Evolutionary conservation across 2,797 vertebrate genomes (phyloP), one percentile per base, ranked within the genome.

Genomic region (Etheostoma nigrum): DNA sequence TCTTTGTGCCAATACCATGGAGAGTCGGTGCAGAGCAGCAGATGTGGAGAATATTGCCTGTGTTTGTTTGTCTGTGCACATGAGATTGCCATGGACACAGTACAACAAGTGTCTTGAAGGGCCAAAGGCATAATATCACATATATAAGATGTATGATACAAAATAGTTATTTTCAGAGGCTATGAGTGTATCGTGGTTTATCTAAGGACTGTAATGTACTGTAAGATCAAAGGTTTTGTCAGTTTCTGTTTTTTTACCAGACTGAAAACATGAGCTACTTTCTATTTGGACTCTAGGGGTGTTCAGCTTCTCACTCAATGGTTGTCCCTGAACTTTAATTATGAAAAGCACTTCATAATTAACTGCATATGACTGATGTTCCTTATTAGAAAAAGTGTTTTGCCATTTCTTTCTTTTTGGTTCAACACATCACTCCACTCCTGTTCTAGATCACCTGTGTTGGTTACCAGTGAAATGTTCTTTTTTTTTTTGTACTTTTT

Each of bases 1-100:
- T 89, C 72, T 86, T 76, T 63, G 64, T 74, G 64, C 58, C 62
- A 36, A 16, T 71, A 73, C 60, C 54, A 67, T 44, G 33, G 15
- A 61, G 72, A 71, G 57, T 30, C 40, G n/a, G 59, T 59, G 62
- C 70, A 44, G 52, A 68, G 72, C 68, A 70, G 78, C 82, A 77
- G 73, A 74, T 84, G 82, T 78, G 73, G 44, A 3, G 55, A 19
- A 45, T 14, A 16, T 9, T 23, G 49, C 6, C 58, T 45, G 5
- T 40, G 66, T 51, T 53, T 71, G 52, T 79, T 72, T 52, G 53
- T 74, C 6, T 67, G 47, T 51, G 49, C 23, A 23, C 54, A 8
- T 15, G 18, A 68, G 8, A 61, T 73, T 76, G 75, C 72, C 65
- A 73, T 47, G 21, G 64, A 74, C 70, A 72, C 70, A 63, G 48